Conservation (phyloP, 2,888 invertebrate genomes). For the Lasioglossum oenotherae region DNA sequence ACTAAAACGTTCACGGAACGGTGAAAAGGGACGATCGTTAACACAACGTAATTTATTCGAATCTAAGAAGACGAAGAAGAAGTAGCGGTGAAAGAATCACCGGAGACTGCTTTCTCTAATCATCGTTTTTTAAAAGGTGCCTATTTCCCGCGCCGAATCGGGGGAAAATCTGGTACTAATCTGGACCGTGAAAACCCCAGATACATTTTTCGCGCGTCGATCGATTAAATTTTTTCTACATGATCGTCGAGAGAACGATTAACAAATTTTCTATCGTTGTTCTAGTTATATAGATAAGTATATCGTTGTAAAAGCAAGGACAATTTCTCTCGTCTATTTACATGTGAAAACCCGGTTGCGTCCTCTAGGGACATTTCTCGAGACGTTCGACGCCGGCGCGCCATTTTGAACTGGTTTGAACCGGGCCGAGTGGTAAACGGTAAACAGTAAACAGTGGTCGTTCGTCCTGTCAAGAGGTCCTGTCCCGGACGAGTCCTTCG, state of each 20-base stretch:
- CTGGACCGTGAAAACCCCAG: neutral
- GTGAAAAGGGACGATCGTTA: slow-evolving; percentile 34
- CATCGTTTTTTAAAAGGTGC: neutral
- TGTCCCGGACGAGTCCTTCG: slow-evolving; percentile 22
- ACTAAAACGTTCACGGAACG: slow-evolving; percentile 42
- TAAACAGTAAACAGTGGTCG: slow-evolving; percentile 5
- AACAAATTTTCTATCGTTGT: neutral
- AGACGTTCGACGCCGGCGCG: neutral
- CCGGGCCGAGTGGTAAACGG: neutral
- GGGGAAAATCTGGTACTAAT: neutral
- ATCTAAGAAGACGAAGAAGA: neutral
- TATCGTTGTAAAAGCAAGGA: neutral
- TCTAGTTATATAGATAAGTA: neutral
- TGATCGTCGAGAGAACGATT: neutral
- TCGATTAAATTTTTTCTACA: slow-evolving; percentile 11
- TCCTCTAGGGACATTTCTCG: slow-evolving; percentile 11
- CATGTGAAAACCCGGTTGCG: neutral
- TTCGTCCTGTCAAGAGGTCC: slow-evolving; percentile 30
- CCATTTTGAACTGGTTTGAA: neutral
- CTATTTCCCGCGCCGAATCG: neutral
- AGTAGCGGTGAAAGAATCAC: neutral
- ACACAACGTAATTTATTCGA: slow-evolving; percentile 20
- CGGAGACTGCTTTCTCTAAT: neutral
- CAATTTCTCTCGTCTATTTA: neutral
- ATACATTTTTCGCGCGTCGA: neutral